Conservation (phyloP, 2,888 invertebrate genomes). For the Heliconius erato region DNA sequence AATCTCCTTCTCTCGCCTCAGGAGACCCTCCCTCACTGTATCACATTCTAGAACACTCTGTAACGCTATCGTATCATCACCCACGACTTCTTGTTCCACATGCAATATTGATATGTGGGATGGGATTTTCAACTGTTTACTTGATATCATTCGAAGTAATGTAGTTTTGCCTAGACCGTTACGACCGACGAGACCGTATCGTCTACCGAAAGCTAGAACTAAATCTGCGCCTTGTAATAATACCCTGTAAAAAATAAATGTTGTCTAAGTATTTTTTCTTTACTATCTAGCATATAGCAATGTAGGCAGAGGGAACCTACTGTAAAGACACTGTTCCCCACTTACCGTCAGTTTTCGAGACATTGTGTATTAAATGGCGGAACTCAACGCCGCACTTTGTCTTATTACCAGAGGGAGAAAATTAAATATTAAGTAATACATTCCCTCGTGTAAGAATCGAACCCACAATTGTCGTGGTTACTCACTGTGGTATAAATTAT, state of each 20-base stretch:
- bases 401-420: background rate
- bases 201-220: slow-evolving; percentile 93
- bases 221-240: slow-evolving; percentile 96
- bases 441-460: background rate
- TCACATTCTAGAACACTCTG: slow-evolving; percentile 98
- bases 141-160: slow-evolving; percentile 96
- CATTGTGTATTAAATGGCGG: background rate
- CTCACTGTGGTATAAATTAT: no score
- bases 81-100: slow-evolving; percentile 99
- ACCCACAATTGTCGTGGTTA: background rate
- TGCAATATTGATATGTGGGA: slow-evolving; percentile 97
- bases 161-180: slow-evolving; percentile 99
- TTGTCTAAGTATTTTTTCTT: background rate
- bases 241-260: slow-evolving; percentile 86
- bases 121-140: slow-evolving; percentile 96
- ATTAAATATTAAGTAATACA: background rate
- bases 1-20: slow-evolving; percentile 94
- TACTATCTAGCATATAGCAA: background rate
- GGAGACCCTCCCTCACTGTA: slow-evolving; percentile 90
- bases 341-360: background rate
- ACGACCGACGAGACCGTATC: slow-evolving; percentile 98
- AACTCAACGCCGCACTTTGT: background rate
- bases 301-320: background rate
- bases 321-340: background rate
- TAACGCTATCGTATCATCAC: slow-evolving; percentile 97